Conservation (phyloP, 2,113 vertebrate genomes). For the Abramis brama region DNA sequence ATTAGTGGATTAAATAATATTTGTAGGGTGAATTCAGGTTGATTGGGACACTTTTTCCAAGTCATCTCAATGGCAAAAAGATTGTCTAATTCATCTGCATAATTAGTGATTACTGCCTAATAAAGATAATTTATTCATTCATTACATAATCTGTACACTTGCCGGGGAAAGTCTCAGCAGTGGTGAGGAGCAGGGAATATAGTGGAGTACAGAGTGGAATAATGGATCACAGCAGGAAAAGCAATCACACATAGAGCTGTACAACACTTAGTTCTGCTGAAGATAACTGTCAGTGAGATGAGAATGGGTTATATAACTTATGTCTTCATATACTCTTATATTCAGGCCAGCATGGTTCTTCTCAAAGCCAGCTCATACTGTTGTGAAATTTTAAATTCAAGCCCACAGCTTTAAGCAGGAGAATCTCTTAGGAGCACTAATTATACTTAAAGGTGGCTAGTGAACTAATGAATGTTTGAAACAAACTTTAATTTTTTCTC, state of each 20-base stretch:
- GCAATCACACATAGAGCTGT: conserved; percentile 15
- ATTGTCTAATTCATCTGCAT: too few species aligned
- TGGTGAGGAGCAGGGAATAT: background rate
- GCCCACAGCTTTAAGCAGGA: background rate
- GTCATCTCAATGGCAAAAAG: too few species aligned
- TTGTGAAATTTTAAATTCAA: background rate
- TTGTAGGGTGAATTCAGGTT: too few species aligned
- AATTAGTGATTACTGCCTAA: background rate
- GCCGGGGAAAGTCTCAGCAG: background rate
- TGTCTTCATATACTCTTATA: background rate
- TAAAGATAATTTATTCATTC: background rate
- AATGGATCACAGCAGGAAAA: background rate
- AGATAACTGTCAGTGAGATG: background rate
- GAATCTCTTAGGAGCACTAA: too few species aligned
- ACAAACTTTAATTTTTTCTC: background rate
- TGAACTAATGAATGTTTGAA: background rate
- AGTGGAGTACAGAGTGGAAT: background rate
- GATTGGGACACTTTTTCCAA: too few species aligned
- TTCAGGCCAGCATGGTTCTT: background rate
- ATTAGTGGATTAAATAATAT: too few species aligned
- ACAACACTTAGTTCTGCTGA: background rate
- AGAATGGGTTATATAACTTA: background rate
- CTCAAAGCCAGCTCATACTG: background rate
- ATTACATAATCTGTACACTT: background rate
- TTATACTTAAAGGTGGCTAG: background rate